These are phyloP conservation scores for Fundulus diaphanus DNA, from an alignment of 2,797 vertebrate species.

Conservation along the genomic window DNA sequence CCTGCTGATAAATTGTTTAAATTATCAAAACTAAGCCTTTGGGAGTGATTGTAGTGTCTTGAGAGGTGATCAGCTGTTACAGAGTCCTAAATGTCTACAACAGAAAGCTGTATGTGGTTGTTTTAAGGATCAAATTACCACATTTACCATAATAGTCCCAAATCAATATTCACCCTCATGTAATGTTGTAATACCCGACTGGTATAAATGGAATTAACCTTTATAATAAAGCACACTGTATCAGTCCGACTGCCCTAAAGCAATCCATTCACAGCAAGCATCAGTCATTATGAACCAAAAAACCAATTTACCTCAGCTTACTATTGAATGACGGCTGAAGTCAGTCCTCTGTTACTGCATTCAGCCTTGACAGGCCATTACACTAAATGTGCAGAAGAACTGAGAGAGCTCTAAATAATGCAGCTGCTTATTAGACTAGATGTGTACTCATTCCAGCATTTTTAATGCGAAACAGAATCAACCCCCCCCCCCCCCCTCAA, in stretches of 20 bases:
- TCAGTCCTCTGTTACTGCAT: conserved; percentile 61
- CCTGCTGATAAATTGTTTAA: background rate
- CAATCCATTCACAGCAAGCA: conserved; percentile 42
- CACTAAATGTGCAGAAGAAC: conserved; percentile 68
- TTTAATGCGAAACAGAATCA: conserved; percentile 31
- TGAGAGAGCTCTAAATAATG: conserved; percentile 77
- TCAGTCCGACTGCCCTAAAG: conserved; percentile 13
- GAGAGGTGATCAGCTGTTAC: background rate
- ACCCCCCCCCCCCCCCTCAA: conserved; percentile 17
- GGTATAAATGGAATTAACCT: conserved; percentile 24
- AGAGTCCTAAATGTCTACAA: background rate
- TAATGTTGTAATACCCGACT: conserved; percentile 22
- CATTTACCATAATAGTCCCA: conserved; percentile 12
- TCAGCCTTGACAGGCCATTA: conserved; percentile 76
- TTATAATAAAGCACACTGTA: conserved; percentile 29
- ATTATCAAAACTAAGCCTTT: background rate
- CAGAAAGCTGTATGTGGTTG: background rate
- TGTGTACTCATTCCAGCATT: conserved; percentile 65
- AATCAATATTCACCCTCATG: conserved; percentile 15
- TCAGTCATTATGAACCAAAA: conserved; percentile 57
- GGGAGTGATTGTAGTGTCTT: background rate
- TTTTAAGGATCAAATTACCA: conserved; percentile 5
- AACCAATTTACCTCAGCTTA: conserved; percentile 48
- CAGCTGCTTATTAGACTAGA: conserved; percentile 75
- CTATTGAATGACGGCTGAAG: conserved; percentile 65